A percentile compares a stretch with the other conserved stretches of the same genome.
Evolutionary conservation across 2,888 invertebrate species (phyloP).

Genomic region (Rapana venosa): DNA sequence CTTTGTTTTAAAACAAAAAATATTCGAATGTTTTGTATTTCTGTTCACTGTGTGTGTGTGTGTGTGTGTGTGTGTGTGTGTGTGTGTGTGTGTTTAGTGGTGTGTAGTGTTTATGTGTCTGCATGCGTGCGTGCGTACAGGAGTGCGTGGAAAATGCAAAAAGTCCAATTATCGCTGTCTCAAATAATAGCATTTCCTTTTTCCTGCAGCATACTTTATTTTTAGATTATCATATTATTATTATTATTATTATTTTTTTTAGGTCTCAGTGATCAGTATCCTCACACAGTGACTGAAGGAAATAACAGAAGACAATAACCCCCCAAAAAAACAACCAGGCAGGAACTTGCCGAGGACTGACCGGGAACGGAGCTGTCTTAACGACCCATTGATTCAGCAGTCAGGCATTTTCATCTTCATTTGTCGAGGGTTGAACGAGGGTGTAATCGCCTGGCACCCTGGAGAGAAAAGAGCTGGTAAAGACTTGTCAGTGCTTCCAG

Average conservation of each 20-base stretch:
- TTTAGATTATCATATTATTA: no score
- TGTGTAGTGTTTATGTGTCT: background rate
- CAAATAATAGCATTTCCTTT: no score
- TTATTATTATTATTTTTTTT: no score
- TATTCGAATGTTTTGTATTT: background rate
- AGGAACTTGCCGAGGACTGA: background rate
- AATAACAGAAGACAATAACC: background rate
- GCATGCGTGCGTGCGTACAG: background rate
- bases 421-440: background rate
- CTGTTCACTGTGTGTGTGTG: background rate
- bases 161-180: no score
- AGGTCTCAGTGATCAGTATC: no score
- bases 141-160: background rate
- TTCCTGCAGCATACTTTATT: no score
- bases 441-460: background rate
- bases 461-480: background rate
- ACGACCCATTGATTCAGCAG: conserved; percentile 11
- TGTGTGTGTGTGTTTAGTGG: background rate
- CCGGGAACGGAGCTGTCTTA: background rate
- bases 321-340: background rate
- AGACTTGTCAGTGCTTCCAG: background rate
- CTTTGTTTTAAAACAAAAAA: no score
- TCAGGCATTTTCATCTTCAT: conserved; percentile 16
- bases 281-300: background rate
- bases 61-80: background rate